phyloP scores from a whole-genome alignment of 2,113 vertebrate species.

The Cricetomys ansorgei region DNA sequence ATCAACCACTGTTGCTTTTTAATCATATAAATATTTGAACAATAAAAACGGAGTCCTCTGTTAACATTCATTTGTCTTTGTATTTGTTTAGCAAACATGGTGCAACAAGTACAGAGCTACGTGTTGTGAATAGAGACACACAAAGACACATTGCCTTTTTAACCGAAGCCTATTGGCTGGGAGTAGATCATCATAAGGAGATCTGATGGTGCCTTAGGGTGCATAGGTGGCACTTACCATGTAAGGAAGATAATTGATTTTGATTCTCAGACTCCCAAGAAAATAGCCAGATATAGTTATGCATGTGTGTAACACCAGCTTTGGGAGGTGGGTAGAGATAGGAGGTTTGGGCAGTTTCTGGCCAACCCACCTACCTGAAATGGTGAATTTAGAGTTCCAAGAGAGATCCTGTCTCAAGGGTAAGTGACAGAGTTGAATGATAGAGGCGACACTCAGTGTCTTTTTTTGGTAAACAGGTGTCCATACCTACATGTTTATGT shows the following conservation, averaged over 20 bases:
- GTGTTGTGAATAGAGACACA: background rate
- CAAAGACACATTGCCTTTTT: background rate
- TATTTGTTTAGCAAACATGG: constrained; percentile 5
- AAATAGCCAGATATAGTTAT: background rate
- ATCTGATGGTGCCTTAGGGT: background rate
- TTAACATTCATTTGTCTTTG: background rate
- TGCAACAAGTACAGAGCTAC: background rate
- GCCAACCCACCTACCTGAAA: background rate
- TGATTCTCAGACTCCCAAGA: no score
- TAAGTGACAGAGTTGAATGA: background rate
- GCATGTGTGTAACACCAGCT: background rate
- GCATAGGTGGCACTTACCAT: no score
- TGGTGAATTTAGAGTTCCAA: no score
- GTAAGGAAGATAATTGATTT: background rate
- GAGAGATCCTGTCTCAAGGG: no score
- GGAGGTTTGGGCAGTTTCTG: background rate
- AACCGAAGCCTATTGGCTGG: background rate
- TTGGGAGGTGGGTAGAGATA: background rate
- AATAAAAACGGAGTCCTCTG: background rate
- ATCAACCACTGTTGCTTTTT: constrained; percentile 14
- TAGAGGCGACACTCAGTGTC: no score
- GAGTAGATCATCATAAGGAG: background rate
- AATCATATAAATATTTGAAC: constrained; percentile 35
- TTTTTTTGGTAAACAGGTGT: background rate
- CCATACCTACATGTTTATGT: background rate